phyloP scores from a whole-genome alignment of 2,113 vertebrate species.

The Oreochromis spilurus region DNA sequence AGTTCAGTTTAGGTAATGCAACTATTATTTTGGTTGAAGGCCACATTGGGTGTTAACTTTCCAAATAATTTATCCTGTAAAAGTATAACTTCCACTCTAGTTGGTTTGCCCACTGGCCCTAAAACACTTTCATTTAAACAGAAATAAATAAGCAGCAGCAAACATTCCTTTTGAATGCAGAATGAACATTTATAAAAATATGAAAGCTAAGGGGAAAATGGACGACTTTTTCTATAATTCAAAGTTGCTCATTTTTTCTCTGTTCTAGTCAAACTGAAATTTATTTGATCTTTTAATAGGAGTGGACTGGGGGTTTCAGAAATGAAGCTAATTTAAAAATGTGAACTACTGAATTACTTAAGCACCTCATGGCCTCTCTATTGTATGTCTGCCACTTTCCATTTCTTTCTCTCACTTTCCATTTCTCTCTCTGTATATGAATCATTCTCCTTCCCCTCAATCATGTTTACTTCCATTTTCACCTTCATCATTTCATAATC shows the following conservation, averaged over 20 bases:
- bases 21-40: too few species aligned
- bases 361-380: not conserved
- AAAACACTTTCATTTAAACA: not conserved
- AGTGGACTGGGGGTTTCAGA: conserved; percentile 3
- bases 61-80: not conserved
- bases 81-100: not conserved
- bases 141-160: not conserved
- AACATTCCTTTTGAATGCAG: not conserved
- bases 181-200: not conserved
- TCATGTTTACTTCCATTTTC: conserved; percentile 30
- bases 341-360: not conserved
- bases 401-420: not conserved
- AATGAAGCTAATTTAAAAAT: not conserved
- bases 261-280: not conserved
- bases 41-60: not conserved
- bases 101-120: not conserved
- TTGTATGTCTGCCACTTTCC: not conserved
- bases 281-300: not conserved
- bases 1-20: not conserved
- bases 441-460: not conserved
- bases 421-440: not conserved
- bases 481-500: conserved; percentile 22
- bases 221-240: not conserved
- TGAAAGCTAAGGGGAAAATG: not conserved
- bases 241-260: not conserved